A percentile compares a stretch with the other conserved stretches of the same genome.
Evolutionary conservation across 2,888 invertebrate genomes (phyloP).

Genomic region (Hirtodrosophila confusa): DNA sequence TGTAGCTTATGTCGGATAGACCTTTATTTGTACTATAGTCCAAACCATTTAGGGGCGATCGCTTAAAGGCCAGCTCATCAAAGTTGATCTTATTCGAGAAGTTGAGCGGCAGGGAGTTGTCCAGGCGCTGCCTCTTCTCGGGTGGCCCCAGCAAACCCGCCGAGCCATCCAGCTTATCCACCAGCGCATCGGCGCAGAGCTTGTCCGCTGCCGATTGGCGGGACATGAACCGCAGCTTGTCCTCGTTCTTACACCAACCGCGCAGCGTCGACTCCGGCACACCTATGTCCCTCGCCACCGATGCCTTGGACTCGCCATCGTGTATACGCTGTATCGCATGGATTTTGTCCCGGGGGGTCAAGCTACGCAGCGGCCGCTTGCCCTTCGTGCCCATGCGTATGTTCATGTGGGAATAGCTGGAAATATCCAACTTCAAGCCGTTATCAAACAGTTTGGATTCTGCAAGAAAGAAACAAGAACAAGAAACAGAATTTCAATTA

Average conservation of each 20-base stretch:
- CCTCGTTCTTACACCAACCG: constrained; percentile 95
- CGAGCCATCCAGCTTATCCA: constrained; percentile 80
- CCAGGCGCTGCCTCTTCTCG: constrained; percentile 83
- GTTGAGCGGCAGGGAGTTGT: constrained; percentile 81
- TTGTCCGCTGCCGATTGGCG: constrained; percentile 90
- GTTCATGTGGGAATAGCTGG: constrained; percentile 83
- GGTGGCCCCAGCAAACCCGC: constrained; percentile 79
- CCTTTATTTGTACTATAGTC: constrained; percentile 83
- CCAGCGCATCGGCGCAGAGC: constrained; percentile 77
- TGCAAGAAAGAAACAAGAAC: constrained; percentile 53
- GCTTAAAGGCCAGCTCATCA: constrained; percentile 83
- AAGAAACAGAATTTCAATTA: constrained; percentile 41
- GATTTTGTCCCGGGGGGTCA: constrained; percentile 91
- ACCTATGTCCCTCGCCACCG: constrained; percentile 93
- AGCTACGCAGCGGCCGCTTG: constrained; percentile 91
- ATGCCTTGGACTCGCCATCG: constrained; percentile 93
- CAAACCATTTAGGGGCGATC: constrained; percentile 81
- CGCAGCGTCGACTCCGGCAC: constrained; percentile 94
- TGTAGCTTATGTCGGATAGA: constrained; percentile 80
- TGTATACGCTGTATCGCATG: constrained; percentile 92
- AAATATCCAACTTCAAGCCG: constrained; percentile 84
- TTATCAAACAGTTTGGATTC: constrained; percentile 83
- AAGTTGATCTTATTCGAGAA: constrained; percentile 84
- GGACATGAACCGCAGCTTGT: constrained; percentile 89
- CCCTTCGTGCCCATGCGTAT: constrained; percentile 88